Evolutionary conservation across 2,797 vertebrate genomes (phyloP), one percentile per base, ranked within the genome.

Genomic region (Columba guinea): DNA sequence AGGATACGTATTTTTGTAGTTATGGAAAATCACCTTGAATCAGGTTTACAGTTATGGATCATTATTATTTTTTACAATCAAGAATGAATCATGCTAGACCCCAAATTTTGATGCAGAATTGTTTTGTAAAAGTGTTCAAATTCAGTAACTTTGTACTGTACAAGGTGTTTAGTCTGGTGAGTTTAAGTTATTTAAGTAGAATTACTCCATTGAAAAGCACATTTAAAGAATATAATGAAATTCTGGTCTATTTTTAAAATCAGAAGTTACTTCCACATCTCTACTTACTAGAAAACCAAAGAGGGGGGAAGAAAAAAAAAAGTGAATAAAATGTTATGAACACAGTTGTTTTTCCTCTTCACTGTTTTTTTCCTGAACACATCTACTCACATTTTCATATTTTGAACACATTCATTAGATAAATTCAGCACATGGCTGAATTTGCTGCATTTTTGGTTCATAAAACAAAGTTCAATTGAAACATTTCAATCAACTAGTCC

Each of bases 121-220:
- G 2, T 51, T 75, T 85, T 64, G 6, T 44, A 74, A 48, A 60
- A 85, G 4, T 83, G 8, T 78, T 81, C 9, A 84, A 91, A 69
- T 22, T 64, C 48, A 64, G n/a, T 58, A 80, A 58, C 41, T 60
- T 52, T 51, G 18, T 39, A 46, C 3, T 0, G 0, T 44, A 51
- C 11, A 11, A 55, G 70, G 5, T 53, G 11, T 48, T 85, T 69
- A 70, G 22, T 67, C 34, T 62, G 21, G 8, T 48, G 35, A 90
- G 9, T 0, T 81, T 39, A 49, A 63, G 11, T 55, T n/a, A 75
- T 78, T 93, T 84, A 75, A 7, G 6, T 63, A 68, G 58, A 87
- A 88, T 71, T 68, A 49, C 5, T 53, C 51, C 23, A 20, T 78
- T 48, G 64, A 82, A 82, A 89, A 77, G 6, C 8, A 55, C 16